A percentile compares a stretch with the other conserved stretches of the same genome.
Evolutionary conservation across 2,888 invertebrate species (phyloP).

Genomic region (Cacoxenus indagator): DNA sequence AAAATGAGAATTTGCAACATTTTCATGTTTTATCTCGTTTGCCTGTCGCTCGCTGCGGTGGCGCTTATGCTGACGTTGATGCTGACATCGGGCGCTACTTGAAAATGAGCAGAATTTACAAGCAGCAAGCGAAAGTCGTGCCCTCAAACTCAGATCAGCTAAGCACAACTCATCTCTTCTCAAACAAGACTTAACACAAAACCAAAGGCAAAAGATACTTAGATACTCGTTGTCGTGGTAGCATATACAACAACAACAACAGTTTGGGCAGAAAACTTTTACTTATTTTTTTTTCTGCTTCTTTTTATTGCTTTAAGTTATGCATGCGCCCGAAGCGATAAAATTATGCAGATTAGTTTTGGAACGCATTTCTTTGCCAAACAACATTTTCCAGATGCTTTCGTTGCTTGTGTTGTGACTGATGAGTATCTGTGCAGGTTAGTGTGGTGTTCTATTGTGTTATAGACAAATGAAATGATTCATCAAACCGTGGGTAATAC

Average conservation of each 20-base stretch:
- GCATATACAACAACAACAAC: too few species aligned
- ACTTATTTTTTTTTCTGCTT: too few species aligned
- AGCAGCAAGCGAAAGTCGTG: not conserved
- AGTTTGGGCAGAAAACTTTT: too few species aligned
- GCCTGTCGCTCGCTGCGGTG: too few species aligned
- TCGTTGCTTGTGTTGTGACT: not conserved
- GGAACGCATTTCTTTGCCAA: conserved; percentile 4
- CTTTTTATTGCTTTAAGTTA: not conserved
- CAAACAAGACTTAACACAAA: too few species aligned
- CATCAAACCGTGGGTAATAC: not conserved
- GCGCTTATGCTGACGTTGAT: too few species aligned
- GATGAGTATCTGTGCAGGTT: too few species aligned
- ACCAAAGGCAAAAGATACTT: too few species aligned
- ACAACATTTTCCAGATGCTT: conserved; percentile 2
- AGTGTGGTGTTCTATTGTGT: not conserved
- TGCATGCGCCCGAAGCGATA: conserved; percentile 18
- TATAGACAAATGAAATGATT: not conserved
- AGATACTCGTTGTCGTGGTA: too few species aligned
- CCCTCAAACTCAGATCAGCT: conserved; percentile 1
- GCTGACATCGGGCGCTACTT: too few species aligned
- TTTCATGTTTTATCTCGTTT: conserved; percentile 5
- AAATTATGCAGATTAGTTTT: conserved; percentile 26
- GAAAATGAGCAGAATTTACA: too few species aligned
- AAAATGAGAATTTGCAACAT: not conserved
- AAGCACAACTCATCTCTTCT: too few species aligned